phyloP scores from a whole-genome alignment of 2,888 invertebrate species.

The Chironomus tentans region DNA sequence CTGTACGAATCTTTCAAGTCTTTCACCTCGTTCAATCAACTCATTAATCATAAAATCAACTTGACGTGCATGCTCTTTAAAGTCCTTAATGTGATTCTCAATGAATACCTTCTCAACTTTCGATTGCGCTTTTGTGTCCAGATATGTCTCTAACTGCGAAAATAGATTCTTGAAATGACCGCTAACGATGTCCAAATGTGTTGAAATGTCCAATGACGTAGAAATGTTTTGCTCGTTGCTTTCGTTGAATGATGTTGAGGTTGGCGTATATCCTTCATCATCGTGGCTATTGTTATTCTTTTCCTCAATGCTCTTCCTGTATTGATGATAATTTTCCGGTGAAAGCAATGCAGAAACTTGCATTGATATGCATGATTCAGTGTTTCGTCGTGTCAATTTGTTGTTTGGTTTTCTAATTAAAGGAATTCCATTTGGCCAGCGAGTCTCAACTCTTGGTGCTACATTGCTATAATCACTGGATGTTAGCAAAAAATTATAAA shows the following conservation, averaged over 20 bases:
- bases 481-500: not conserved
- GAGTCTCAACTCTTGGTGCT: not conserved
- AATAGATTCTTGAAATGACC: not conserved
- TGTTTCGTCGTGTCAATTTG: not conserved
- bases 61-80: not conserved
- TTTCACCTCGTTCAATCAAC: not conserved
- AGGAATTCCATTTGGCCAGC: not conserved
- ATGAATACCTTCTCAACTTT: not conserved
- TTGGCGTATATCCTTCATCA: no score
- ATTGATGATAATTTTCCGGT: no score
- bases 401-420: not conserved
- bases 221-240: not conserved
- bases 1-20: not conserved
- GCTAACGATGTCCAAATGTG: not conserved
- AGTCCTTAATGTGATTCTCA: not conserved
- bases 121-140: not conserved
- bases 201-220: not conserved
- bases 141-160: not conserved
- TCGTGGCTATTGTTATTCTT: no score
- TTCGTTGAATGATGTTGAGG: no score
- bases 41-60: not conserved
- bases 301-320: no score
- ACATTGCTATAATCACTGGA: not conserved
- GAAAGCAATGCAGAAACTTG: no score
- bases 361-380: not conserved